A percentile compares a stretch with the other conserved stretches of the same genome.
Evolutionary conservation across 2,888 invertebrate species (phyloP).

Genomic region (Tachystola acroxantha): DNA sequence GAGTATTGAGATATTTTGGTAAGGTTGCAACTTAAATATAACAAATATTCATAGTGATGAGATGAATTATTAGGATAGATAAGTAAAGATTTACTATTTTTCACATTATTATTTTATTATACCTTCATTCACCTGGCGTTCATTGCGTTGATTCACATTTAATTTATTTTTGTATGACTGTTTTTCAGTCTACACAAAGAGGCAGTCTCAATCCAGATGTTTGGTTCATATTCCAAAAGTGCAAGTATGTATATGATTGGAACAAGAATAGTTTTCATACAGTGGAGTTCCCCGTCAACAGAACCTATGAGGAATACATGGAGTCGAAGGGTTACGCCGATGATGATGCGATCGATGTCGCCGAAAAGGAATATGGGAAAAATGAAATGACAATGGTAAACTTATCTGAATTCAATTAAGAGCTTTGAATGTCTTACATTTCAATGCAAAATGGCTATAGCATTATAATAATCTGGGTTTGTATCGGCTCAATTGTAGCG

Average conservation of each 20-base stretch:
- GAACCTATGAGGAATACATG: conserved; percentile 83
- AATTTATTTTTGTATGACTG: neutral
- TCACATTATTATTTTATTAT: neutral
- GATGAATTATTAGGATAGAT: too few species aligned
- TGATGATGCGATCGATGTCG: conserved; percentile 86
- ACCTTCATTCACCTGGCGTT: neutral
- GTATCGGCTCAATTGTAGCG: too few species aligned
- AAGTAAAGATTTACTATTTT: too few species aligned
- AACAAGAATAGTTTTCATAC: conserved; percentile 89
- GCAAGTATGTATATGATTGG: conserved; percentile 94
- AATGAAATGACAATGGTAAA: conserved; percentile 91
- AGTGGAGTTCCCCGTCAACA: conserved; percentile 90
- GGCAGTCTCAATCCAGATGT: conserved; percentile 75
- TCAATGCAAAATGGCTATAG: neutral
- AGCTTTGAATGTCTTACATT: neutral
- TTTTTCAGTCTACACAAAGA: conserved; percentile 49
- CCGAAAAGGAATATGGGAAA: conserved; percentile 90
- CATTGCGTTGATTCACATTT: neutral
- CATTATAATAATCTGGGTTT: neutral
- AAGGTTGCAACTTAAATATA: too few species aligned
- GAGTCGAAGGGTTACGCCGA: conserved; percentile 93
- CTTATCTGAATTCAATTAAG: conserved; percentile 1
- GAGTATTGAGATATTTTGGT: too few species aligned
- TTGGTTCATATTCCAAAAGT: conserved; percentile 98
- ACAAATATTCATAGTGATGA: too few species aligned